Conservation (phyloP, 92 coral and sea anemone genomes). For the Galaxea fascicularis region DNA sequence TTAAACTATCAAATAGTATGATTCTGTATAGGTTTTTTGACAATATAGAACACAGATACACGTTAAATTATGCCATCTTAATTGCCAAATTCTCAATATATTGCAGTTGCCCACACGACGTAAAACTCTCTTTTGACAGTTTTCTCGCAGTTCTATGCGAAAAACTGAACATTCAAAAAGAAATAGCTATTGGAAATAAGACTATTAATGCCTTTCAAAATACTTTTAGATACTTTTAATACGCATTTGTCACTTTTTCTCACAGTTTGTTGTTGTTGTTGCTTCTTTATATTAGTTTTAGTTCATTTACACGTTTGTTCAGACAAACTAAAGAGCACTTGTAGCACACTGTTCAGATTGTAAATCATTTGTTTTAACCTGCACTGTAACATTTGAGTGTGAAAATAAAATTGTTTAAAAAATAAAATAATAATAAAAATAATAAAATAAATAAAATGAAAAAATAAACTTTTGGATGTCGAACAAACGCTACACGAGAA, state of each 20-base stretch:
- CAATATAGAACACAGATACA: background rate
- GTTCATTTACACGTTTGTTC: background rate
- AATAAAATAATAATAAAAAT: too few species aligned
- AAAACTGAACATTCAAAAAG: constrained; percentile 8
- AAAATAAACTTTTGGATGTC: too few species aligned
- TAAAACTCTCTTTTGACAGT: constrained; percentile 30
- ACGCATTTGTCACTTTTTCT: background rate
- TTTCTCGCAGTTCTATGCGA: constrained; percentile 8
- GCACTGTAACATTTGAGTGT: too few species aligned
- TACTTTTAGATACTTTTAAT: background rate
- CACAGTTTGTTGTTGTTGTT: background rate
- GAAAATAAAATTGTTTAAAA: too few species aligned
- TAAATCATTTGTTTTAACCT: too few species aligned
- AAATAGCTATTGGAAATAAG: background rate
- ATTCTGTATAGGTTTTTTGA: constrained; percentile 20
- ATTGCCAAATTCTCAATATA: constrained; percentile 23
- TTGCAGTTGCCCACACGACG: constrained; percentile 11
- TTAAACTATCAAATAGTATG: too few species aligned
- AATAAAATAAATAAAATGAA: too few species aligned
- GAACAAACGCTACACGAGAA: too few species aligned
- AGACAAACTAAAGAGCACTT: too few species aligned
- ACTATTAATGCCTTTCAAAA: too few species aligned
- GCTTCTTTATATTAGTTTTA: background rate
- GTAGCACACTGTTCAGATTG: too few species aligned
- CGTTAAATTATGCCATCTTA: background rate